phyloP scores from a whole-genome alignment of 2,888 invertebrate species.

The Hyalella azteca region DNA sequence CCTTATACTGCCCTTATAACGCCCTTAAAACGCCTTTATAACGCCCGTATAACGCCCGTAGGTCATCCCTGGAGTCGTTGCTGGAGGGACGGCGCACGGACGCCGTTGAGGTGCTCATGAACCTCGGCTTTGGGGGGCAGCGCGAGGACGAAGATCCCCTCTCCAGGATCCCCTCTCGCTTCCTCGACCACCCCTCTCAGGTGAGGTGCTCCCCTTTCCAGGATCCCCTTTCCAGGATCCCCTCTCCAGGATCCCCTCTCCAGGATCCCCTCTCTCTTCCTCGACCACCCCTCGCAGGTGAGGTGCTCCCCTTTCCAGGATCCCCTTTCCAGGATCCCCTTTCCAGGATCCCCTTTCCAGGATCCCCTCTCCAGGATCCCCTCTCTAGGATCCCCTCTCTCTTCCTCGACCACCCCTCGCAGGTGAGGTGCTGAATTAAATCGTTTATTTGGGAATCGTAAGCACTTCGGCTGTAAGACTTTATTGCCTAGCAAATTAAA shows the following conservation, averaged over 20 bases:
- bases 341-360: no score
- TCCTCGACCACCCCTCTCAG: constrained; percentile 78
- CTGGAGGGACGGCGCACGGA: constrained; percentile 83
- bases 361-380: no score
- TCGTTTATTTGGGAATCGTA: no score
- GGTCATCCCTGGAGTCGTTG: constrained; percentile 81
- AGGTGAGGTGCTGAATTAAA: no score
- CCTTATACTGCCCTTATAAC: no score
- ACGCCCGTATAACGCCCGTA: constrained; percentile 36
- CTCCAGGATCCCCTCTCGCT: constrained; percentile 78
- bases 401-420: constrained; percentile 79
- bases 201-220: no score
- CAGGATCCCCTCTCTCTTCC: constrained; percentile 81
- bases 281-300: constrained; percentile 77
- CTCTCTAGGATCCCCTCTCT: constrained; percentile 75
- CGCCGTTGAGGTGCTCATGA: constrained; percentile 84
- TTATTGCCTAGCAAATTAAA: no score
- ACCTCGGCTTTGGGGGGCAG: constrained; percentile 65
- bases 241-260: constrained; percentile 60
- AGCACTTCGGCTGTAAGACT: no score
- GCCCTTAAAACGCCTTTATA: no score
- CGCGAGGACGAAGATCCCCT: constrained; percentile 59
- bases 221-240: no score
- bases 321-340: no score
- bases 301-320: no score